Conservation (phyloP, 2,888 invertebrate species). For the Heliconius charithonia region DNA sequence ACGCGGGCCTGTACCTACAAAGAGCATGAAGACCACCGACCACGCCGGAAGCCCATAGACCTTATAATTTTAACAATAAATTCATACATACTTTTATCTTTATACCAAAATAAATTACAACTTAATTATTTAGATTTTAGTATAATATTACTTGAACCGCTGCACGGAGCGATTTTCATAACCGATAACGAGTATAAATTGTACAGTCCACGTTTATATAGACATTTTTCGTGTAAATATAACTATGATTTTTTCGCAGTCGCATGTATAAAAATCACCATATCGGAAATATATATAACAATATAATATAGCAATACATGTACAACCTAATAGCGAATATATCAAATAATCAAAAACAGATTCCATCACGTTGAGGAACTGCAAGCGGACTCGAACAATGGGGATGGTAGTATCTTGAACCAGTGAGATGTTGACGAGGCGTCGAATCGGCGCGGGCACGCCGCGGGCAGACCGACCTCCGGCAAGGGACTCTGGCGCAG, state of each 20-base stretch:
- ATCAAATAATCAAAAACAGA: neutral
- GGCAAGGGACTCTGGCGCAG: neutral
- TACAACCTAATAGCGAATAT: constrained; percentile 38
- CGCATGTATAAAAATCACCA: constrained; percentile 35
- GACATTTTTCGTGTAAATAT: constrained; percentile 37
- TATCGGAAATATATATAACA: constrained; percentile 30
- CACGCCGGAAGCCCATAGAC: constrained; percentile 26
- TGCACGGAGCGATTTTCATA: constrained; percentile 31
- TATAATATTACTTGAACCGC: constrained; percentile 42
- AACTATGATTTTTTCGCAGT: constrained; percentile 41
- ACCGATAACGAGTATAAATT: constrained; percentile 42
- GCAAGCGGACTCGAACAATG: constrained; percentile 30
- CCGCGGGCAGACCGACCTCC: neutral
- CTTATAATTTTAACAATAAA: constrained; percentile 40
- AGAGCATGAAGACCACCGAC: constrained; percentile 26
- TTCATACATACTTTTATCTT: constrained; percentile 41
- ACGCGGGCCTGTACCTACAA: constrained; percentile 19
- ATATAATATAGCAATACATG: constrained; percentile 22
- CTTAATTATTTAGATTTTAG: constrained; percentile 47
- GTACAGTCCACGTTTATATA: constrained; percentile 41
- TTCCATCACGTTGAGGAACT: constrained; percentile 21
- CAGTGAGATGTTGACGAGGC: constrained; percentile 36
- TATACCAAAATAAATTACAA: constrained; percentile 49
- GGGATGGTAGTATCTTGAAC: constrained; percentile 33
- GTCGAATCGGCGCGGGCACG: constrained; percentile 27